Conservation (phyloP, 2,113 vertebrate genomes). For the Sula dactylatra region DNA sequence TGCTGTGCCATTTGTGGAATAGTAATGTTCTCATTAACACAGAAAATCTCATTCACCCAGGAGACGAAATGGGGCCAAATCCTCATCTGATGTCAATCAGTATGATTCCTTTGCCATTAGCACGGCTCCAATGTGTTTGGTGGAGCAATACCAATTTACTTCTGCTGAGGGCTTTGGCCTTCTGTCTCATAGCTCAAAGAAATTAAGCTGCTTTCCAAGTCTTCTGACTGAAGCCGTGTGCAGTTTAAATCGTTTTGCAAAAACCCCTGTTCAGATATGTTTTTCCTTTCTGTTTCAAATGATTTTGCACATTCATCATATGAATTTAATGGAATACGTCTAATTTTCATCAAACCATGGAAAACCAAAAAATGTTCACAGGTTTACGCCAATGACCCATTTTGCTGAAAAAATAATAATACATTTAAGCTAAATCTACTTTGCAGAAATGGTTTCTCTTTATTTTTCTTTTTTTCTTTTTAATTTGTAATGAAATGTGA, state of each 20-base stretch:
- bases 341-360: slow-evolving; percentile 11
- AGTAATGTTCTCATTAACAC: neutral
- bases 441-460: neutral
- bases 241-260: neutral
- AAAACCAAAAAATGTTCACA: neutral
- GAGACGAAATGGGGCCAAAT: neutral
- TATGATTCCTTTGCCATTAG: slow-evolving; percentile 26
- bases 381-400: neutral
- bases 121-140: neutral
- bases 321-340: neutral
- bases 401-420: neutral
- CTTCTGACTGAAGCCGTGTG: neutral
- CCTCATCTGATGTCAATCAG: slow-evolving; percentile 53
- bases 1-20: neutral
- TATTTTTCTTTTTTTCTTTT: neutral
- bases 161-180: slow-evolving; percentile 1
- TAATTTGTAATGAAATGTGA: neutral
- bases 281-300: slow-evolving; percentile 28
- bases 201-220: slow-evolving; percentile 6
- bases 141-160: slow-evolving; percentile 35
- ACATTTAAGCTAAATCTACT: neutral
- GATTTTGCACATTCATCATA: slow-evolving; percentile 9
- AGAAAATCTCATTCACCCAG: slow-evolving; percentile 23
- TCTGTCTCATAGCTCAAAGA: slow-evolving; percentile 26
- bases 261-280: neutral